phyloP scores from a whole-genome alignment of 2,888 invertebrate genomes.

The Myopa testacea region DNA sequence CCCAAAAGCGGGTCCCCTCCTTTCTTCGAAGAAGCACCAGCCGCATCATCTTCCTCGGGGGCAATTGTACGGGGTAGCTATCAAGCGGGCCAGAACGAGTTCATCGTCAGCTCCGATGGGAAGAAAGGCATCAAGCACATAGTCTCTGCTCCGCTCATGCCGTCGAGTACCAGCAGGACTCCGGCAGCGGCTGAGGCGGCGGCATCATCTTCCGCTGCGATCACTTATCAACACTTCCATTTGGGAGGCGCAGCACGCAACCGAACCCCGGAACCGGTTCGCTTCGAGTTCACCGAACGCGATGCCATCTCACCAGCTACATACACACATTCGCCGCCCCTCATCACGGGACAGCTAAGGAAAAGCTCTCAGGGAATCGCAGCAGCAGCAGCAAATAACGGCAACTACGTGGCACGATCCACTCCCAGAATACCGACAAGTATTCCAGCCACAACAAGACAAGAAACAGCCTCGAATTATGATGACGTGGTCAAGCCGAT shows the following conservation, averaged over 20 bases:
- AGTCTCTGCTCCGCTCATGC: slow-evolving; percentile 50
- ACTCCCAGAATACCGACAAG: slow-evolving; percentile 37
- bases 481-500: slow-evolving; percentile 45
- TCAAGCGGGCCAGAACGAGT: slow-evolving; percentile 59
- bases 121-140: slow-evolving; percentile 61
- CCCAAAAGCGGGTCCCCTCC: neutral
- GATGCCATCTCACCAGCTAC: slow-evolving; percentile 61
- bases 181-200: neutral
- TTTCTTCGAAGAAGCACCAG: slow-evolving; percentile 52
- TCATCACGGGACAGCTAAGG: slow-evolving; percentile 41
- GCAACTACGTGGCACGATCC: slow-evolving; percentile 39
- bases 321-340: slow-evolving; percentile 62
- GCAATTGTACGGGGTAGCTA: slow-evolving; percentile 60
- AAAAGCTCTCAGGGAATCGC: neutral
- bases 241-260: slow-evolving; percentile 47
- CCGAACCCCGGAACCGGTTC: slow-evolving; percentile 59
- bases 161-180: slow-evolving; percentile 38
- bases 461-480: slow-evolving; percentile 16
- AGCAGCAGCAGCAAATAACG: neutral
- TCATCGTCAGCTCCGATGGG: slow-evolving; percentile 63
- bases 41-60: slow-evolving; percentile 46
- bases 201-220: slow-evolving; percentile 35
- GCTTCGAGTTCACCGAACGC: slow-evolving; percentile 65
- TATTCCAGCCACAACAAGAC: slow-evolving; percentile 31
- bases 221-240: slow-evolving; percentile 48